Base-by-base conservation (phyloP, 2,113 vertebrate genomes). In the Platysteira castanea region DNA sequence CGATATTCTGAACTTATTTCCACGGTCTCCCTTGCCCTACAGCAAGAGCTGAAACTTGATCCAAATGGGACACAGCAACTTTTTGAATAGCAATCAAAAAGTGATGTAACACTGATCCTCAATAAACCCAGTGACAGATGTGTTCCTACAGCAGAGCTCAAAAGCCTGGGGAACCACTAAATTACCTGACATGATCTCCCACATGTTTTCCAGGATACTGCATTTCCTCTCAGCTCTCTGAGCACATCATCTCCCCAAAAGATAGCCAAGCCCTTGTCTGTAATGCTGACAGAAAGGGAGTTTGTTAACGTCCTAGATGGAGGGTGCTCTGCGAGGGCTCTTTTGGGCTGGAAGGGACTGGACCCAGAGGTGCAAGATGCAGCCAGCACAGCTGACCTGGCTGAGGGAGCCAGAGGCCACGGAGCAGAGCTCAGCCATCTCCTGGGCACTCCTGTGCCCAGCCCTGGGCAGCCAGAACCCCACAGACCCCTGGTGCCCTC, bases 401-500 rank as follows among this genome's bases (percentile, higher is more conserved):
- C 49, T 11, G 44, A 49, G 60, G 44, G 44, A 76, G 21, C 60
- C 14, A 9, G 42, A 61, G 57, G 39, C 44, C 46, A 63, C 0
- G 0, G 71, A 37, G 6, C 49, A 41, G 84, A 80, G 24, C 35
- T 8, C 76, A 57, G 20, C 1, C 0, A 1, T 4, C 18, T 28
- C n/a, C 1, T n/a, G 59, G 59, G 50, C 50, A 74, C 59, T 24
- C 24, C 2, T 31, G 44, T 24, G 0, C 17, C 50, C 39, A 41
- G 67, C 37, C 60, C 2, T 30, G 20, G 41, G 30, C 54, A 42
- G 19, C 0, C 3, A 35, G 46, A 19, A 9, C 13, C n/a, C 30
- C 0, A 0, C 5, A 4, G n/a, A 8, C 31, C 41, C 26, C 22
- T 9, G 13, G 28, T 7, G 42, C 1, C 0, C 52, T 23, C 44